Evolutionary conservation across 1,140 invertebrate species (phyloP).

Genomic region (Trypoxylus dichotomus): DNA sequence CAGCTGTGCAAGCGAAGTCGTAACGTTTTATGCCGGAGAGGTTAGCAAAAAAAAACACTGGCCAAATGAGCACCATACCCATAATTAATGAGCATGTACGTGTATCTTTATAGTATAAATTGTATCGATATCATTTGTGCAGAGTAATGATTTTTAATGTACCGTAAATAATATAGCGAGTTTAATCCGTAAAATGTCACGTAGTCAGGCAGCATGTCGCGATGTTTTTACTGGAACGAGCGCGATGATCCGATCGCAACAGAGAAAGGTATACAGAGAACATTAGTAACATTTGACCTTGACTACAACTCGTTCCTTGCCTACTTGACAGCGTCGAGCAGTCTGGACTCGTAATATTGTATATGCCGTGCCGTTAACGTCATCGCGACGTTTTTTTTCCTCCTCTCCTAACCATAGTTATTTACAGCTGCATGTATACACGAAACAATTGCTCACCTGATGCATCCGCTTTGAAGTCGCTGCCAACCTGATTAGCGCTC

Average conservation of each 20-base stretch:
- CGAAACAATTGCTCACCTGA: slow-evolving; percentile 27
- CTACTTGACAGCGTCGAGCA: slow-evolving; percentile 27
- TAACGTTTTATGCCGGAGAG: neutral
- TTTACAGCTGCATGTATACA: slow-evolving; percentile 29
- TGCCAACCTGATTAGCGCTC: slow-evolving; percentile 27
- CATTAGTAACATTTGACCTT: slow-evolving; percentile 31
- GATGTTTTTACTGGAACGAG: neutral
- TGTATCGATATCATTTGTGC: neutral
- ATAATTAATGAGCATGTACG: neutral
- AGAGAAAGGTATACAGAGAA: slow-evolving; percentile 3
- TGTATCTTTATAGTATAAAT: neutral
- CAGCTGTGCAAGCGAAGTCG: neutral
- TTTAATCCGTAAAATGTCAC: slow-evolving; percentile 12
- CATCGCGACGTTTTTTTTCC: neutral
- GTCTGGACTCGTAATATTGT: slow-evolving; percentile 10
- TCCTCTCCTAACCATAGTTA: slow-evolving; percentile 13
- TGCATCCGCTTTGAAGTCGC: slow-evolving; percentile 26
- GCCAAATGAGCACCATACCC: neutral
- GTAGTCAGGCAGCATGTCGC: slow-evolving; percentile 14
- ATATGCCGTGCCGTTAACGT: neutral
- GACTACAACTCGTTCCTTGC: slow-evolving; percentile 6
- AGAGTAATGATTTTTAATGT: slow-evolving; percentile 21
- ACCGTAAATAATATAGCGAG: neutral
- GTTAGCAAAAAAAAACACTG: neutral
- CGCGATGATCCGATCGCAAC: neutral